A percentile compares a stretch with the other conserved stretches of the same genome.
These are phyloP conservation scores for Neoascia interrupta DNA, from an alignment of 2,888 invertebrate species.

Conservation along the genomic window DNA sequence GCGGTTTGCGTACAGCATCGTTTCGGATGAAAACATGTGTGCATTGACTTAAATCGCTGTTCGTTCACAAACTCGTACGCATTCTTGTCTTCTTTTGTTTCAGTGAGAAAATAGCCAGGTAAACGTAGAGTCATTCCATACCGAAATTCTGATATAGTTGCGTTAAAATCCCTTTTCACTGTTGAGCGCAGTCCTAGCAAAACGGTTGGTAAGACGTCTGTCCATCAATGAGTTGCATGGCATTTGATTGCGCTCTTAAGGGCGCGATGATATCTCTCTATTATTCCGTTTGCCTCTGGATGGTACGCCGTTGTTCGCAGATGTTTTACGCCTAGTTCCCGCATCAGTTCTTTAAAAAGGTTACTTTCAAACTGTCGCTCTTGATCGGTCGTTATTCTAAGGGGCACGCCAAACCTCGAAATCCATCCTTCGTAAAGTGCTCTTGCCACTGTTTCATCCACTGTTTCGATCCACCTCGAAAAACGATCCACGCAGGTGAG, in stretches of 20 bases:
- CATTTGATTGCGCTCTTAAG: no score
- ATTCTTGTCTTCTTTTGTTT: slow-evolving; percentile 6
- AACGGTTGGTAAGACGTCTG: slow-evolving; percentile 72
- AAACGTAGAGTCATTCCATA: slow-evolving; percentile 72
- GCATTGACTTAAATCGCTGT: no score
- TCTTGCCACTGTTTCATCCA: slow-evolving; percentile 50
- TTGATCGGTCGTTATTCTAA: no score
- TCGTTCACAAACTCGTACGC: slow-evolving; percentile 49
- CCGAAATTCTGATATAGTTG: slow-evolving; percentile 72
- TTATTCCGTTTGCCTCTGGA: slow-evolving; percentile 39
- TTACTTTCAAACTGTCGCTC: no score
- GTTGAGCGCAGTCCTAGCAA: slow-evolving; percentile 74
- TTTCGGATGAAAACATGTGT: no score
- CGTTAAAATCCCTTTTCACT: no score
- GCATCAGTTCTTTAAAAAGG: not conserved
- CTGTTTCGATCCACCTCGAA: slow-evolving; percentile 70
- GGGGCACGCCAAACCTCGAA: no score
- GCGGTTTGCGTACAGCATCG: no score
- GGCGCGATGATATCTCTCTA: no score
- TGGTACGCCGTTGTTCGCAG: no score
- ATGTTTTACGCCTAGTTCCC: not conserved
- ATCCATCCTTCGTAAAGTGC: slow-evolving; percentile 15
- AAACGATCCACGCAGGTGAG: no score
- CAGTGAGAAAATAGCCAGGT: slow-evolving; percentile 68
- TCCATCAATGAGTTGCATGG: no score